These are phyloP conservation scores for Cabera pusaria DNA, from an alignment of 2,888 invertebrate species.

Conservation along the genomic window DNA sequence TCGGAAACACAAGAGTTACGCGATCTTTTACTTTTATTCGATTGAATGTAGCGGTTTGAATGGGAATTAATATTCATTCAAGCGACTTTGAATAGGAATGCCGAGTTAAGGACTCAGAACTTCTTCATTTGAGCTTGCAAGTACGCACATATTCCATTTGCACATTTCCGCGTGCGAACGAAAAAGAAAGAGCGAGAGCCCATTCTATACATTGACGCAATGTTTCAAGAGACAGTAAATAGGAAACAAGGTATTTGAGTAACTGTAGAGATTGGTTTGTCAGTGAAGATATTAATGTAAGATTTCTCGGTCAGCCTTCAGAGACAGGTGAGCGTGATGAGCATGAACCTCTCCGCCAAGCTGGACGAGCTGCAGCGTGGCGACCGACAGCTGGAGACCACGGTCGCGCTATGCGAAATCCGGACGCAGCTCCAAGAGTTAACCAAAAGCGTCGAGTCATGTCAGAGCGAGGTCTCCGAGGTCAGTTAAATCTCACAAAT, in stretches of 20 bases:
- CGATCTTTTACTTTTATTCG: conserved; percentile 16
- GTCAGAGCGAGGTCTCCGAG: conserved; percentile 96
- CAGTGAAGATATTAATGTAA: conserved; percentile 23
- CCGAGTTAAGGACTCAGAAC: conserved; percentile 9
- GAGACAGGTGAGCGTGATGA: conserved; percentile 99
- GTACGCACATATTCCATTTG: conserved; percentile 16
- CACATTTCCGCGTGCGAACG: conserved; percentile 12
- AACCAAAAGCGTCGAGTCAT: conserved; percentile 97
- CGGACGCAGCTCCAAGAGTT: conserved; percentile 96
- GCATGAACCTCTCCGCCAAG: conserved; percentile 97
- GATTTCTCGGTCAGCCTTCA: conserved; percentile 88
- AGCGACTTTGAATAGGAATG: conserved; percentile 14
- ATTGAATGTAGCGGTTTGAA: conserved; percentile 17
- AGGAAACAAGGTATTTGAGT: too few species aligned
- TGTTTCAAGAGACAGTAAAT: conserved; percentile 13
- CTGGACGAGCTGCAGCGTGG: conserved; percentile 96
- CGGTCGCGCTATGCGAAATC: conserved; percentile 96
- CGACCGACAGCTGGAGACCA: conserved; percentile 96
- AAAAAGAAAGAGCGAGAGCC: conserved; percentile 4
- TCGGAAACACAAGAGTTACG: conserved; percentile 2
- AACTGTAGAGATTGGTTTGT: not conserved
- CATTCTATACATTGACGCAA: conserved; percentile 1
- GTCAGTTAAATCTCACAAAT: conserved; percentile 55
- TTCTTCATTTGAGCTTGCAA: conserved; percentile 22
- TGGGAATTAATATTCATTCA: conserved; percentile 14